Conservation (phyloP, 2,113 vertebrate genomes). For the Hoplias malabaricus region DNA sequence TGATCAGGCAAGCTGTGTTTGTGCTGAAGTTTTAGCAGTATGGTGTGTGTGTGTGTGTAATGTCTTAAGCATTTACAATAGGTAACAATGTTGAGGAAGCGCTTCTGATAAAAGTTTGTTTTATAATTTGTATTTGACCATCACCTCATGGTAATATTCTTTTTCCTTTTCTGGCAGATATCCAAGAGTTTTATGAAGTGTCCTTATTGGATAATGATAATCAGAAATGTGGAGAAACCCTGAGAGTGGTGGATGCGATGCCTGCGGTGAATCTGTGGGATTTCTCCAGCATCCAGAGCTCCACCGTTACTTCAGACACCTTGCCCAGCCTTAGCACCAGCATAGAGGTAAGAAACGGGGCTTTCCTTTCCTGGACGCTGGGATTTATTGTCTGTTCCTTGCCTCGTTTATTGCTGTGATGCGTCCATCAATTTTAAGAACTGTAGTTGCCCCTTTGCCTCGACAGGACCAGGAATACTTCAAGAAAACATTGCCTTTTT, state of each 20-base stretch:
- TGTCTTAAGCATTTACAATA: too few species aligned
- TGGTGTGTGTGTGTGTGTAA: too few species aligned
- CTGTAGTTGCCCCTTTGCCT: neutral
- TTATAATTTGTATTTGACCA: too few species aligned
- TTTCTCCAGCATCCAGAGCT: slow-evolving; percentile 90
- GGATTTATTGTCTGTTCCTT: too few species aligned
- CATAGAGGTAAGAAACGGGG: slow-evolving; percentile 79
- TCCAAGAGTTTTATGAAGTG: slow-evolving; percentile 99
- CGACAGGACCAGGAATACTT: neutral
- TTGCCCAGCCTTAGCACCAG: slow-evolving; percentile 91
- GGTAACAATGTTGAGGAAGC: too few species aligned
- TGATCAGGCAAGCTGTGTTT: too few species aligned
- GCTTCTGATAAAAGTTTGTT: too few species aligned
- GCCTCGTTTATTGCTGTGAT: neutral
- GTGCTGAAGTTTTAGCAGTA: too few species aligned
- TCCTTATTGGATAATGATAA: slow-evolving; percentile 96
- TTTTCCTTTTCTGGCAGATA: slow-evolving; percentile 75
- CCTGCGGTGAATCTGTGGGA: slow-evolving; percentile 90
- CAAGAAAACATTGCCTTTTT: neutral
- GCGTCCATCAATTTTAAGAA: neutral
- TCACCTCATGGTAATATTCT: too few species aligned
- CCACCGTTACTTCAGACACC: slow-evolving; percentile 89
- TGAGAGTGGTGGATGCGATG: slow-evolving; percentile 76
- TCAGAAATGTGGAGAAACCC: slow-evolving; percentile 83
- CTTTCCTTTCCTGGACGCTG: neutral